Percentiles rank a stretch among this genome's conserved stretches.
Conservation (phyloP, 1,140 invertebrate genomes). For the Eumeta japonica region DNA sequence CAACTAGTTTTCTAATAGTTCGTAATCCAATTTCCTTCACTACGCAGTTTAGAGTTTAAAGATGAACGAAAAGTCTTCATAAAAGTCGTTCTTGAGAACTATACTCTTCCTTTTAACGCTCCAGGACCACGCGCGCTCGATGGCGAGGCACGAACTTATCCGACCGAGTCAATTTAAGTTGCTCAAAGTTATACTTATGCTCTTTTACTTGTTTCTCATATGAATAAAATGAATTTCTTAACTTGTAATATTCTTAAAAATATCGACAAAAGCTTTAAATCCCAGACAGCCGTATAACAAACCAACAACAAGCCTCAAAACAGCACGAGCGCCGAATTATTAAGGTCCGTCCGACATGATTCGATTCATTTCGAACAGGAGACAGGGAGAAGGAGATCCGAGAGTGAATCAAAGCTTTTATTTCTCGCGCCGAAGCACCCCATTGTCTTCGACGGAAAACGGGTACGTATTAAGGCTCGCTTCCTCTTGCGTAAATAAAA, state of each 20-base stretch:
- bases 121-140: slow-evolving; percentile 24
- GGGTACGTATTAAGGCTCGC: slow-evolving; percentile 49
- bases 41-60: slow-evolving; percentile 8
- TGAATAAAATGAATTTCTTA: background rate
- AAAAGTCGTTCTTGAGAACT: slow-evolving; percentile 31
- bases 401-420: slow-evolving; percentile 56
- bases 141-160: slow-evolving; percentile 38
- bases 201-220: background rate
- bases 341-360: slow-evolving; percentile 51
- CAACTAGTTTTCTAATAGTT: background rate
- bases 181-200: slow-evolving; percentile 16
- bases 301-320: slow-evolving; percentile 40
- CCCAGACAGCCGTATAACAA: slow-evolving; percentile 39
- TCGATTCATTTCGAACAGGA: slow-evolving; percentile 57
- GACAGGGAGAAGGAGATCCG: slow-evolving; percentile 49
- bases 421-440: slow-evolving; percentile 46
- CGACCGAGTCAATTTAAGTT: slow-evolving; percentile 47
- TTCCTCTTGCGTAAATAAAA: slow-evolving; percentile 56
- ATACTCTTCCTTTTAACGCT: slow-evolving; percentile 34
- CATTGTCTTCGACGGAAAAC: slow-evolving; percentile 52
- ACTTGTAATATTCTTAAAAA: background rate
- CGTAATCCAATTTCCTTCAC: no score
- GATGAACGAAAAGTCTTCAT: slow-evolving; percentile 39
- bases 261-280: slow-evolving; percentile 14
- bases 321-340: no score